Evolutionary conservation across 2,797 vertebrate genomes (phyloP), one percentile per base, ranked within the genome.

Genomic region (Rhinatrema bivittatum): DNA sequence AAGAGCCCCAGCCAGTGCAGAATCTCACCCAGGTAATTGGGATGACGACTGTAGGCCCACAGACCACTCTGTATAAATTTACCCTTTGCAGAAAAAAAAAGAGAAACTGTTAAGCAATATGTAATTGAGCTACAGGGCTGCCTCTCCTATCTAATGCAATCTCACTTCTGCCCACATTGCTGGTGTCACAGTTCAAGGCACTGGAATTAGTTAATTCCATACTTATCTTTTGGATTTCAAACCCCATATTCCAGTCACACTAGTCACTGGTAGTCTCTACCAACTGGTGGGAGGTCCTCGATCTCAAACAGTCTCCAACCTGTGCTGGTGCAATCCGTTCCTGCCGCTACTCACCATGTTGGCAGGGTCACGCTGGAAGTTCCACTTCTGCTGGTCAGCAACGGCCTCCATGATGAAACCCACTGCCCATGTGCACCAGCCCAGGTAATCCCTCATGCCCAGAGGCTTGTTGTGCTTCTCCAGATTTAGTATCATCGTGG

Each of bases 1-100:
- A 83, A 88, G 14, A 90, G 77, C n/a, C 87, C 87, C 1, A 65
- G 76, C 88, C 87, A 88, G 66, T 86, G 84, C 62, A 90, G 41
- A 53, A 90, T 87, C 78, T 89, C 87, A 3, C 84, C 87, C 1
- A 86, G 48, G 35, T 89, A 89, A 62, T 89, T 90, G 1, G 87
- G 87, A 39, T 90, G 88, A 32, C 82, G 72, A 60, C 84, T 87
- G 53, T 79, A 84, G 10, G 75, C 74, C 87, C 88, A 90, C 3
- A 90, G 65, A 19, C 86, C 86, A 10, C 70, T 81, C 50, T 65
- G 81, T 63, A 89, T 89, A 53, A 89, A 88, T 51, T 64, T 87
- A 12, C 83, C 83, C 87, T 89, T 66, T 4, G 40, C 40, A 42
- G 10, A 46, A 3, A 40, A 10, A n/a, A 31, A 47, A 21, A n/a